Percentiles rank a stretch among this genome's conserved stretches.
Evolutionary conservation across 2,888 invertebrate species (phyloP).

Genomic region (Cataglyphis rosenhaueri): DNA sequence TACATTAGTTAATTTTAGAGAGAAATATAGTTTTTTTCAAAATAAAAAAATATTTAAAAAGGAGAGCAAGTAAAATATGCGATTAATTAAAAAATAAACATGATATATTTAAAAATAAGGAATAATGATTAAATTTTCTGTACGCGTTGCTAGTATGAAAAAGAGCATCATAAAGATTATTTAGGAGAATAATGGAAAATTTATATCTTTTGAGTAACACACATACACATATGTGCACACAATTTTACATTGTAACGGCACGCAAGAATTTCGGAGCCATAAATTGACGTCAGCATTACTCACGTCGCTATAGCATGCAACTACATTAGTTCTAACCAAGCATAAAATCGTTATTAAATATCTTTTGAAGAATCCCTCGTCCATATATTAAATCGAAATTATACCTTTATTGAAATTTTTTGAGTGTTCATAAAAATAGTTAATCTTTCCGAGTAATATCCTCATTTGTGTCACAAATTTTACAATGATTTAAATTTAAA

Average conservation of each 20-base stretch:
- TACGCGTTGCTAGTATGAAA: not conserved
- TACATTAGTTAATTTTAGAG: not conserved
- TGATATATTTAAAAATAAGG: not conserved
- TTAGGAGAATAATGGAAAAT: slow-evolving; percentile 14
- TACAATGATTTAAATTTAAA: too few species aligned
- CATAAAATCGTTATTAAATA: slow-evolving; percentile 40
- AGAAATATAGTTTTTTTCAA: not conserved
- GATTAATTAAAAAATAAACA: not conserved
- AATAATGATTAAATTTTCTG: not conserved
- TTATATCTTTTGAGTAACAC: slow-evolving; percentile 8
- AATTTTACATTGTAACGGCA: slow-evolving; percentile 16
- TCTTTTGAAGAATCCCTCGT: slow-evolving; percentile 30
- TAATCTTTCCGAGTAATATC: not conserved
- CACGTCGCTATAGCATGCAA: slow-evolving; percentile 17
- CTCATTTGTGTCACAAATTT: slow-evolving; percentile 18
- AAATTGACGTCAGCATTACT: slow-evolving; percentile 30
- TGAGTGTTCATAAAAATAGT: not conserved
- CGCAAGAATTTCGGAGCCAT: slow-evolving; percentile 31
- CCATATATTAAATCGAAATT: slow-evolving; percentile 20
- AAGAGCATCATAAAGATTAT: not conserved
- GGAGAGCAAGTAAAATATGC: not conserved
- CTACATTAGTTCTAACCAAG: slow-evolving; percentile 29
- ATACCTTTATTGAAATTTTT: not conserved
- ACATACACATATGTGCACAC: not conserved
- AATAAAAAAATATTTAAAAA: slow-evolving; percentile 2